phyloP scores from a whole-genome alignment of 2,113 vertebrate genomes.

The Zosterops japonicus region DNA sequence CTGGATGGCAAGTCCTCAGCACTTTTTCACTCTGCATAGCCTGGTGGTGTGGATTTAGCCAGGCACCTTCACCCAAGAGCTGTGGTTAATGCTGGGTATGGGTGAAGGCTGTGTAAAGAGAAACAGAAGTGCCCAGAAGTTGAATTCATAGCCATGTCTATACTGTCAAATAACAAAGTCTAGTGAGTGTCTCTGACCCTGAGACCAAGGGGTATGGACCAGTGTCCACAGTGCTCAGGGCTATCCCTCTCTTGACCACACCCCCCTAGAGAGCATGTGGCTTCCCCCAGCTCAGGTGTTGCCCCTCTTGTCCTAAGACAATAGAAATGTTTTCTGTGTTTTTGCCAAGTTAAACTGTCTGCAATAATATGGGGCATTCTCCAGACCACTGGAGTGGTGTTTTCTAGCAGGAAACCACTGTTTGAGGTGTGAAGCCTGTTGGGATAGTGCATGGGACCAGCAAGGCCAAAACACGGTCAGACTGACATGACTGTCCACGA shows the following conservation, averaged over 20 bases:
- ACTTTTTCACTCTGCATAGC: background rate
- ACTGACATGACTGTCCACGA: background rate
- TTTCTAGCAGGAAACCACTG: background rate
- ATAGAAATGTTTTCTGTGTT: background rate
- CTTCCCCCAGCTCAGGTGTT: background rate
- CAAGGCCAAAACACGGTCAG: background rate
- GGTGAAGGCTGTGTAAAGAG: background rate
- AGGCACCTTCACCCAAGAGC: background rate
- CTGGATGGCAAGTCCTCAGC: background rate
- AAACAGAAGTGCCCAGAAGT: background rate
- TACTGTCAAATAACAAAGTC: background rate
- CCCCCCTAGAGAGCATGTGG: rapidly evolving
- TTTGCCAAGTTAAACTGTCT: slow-evolving; percentile 1
- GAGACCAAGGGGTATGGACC: background rate
- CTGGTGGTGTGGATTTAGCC: background rate
- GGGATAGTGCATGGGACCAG: background rate
- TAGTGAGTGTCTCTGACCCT: background rate
- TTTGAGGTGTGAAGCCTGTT: background rate
- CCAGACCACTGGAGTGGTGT: background rate
- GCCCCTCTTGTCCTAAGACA: background rate
- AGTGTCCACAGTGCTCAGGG: rapidly evolving
- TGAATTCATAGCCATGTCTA: background rate
- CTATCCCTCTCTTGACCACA: background rate
- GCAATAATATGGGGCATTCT: background rate
- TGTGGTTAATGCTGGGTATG: background rate